These are phyloP conservation scores for Drosophila repletoides DNA, from an alignment of 1,140 invertebrate species.

Conservation along the genomic window DNA sequence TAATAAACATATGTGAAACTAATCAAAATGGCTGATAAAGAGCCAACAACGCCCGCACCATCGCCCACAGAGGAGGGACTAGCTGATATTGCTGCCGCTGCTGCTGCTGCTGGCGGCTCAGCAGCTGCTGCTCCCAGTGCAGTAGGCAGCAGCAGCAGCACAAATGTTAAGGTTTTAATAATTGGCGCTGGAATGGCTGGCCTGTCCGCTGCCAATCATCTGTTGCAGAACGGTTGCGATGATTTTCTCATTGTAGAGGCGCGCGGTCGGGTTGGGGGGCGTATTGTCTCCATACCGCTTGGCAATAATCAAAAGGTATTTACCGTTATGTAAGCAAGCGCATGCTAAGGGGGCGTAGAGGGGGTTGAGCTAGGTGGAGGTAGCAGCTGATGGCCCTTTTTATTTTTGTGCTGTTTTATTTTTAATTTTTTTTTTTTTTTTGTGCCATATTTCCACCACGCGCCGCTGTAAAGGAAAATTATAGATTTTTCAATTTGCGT, in stretches of 20 bases:
- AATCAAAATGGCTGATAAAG: conserved; percentile 54
- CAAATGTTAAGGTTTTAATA: conserved; percentile 88
- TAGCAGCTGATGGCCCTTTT: neutral
- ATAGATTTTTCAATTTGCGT: conserved; percentile 69
- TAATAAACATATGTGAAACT: conserved; percentile 39
- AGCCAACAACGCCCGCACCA: conserved; percentile 72
- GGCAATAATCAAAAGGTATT: conserved; percentile 85
- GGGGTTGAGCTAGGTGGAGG: neutral
- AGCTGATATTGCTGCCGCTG: conserved; percentile 28
- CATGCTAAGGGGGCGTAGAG: neutral
- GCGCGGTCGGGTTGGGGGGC: conserved; percentile 89
- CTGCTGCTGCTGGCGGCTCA: conserved; percentile 24
- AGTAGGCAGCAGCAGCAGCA: conserved; percentile 12
- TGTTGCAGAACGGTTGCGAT: conserved; percentile 90
- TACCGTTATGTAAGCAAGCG: conserved; percentile 54
- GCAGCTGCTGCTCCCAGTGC: conserved; percentile 1
- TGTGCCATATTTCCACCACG: conserved; percentile 16
- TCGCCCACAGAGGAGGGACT: conserved; percentile 69
- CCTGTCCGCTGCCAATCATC: conserved; percentile 91
- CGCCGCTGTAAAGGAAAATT: conserved; percentile 32
- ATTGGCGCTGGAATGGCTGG: conserved; percentile 94
- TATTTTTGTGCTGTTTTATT: conserved; percentile 16
- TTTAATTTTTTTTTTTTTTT: too few relatives aligned
- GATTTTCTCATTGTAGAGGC: conserved; percentile 93
- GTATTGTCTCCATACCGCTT: conserved; percentile 89